These are phyloP conservation scores for Stictonetta naevosa DNA, from an alignment of 2,113 vertebrate species.

Conservation along the genomic window DNA sequence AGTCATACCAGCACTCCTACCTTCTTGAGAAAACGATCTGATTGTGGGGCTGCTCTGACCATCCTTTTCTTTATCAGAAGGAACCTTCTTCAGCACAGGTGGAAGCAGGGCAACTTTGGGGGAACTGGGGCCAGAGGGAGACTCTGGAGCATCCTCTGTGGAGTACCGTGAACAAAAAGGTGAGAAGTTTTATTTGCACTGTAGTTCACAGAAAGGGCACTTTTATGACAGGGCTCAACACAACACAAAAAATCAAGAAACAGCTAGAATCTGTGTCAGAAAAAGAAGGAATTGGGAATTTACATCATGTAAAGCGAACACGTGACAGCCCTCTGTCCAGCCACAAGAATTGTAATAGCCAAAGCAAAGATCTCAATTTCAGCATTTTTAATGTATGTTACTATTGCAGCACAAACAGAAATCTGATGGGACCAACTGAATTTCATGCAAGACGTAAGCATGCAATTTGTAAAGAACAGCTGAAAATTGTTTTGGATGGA, in stretches of 20 bases:
- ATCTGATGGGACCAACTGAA: background rate
- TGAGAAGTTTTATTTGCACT: background rate
- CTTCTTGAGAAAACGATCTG: constrained; percentile 86
- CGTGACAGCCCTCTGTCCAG: background rate
- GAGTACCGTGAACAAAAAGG: background rate
- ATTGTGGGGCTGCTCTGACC: constrained; percentile 78
- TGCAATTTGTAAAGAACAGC: background rate
- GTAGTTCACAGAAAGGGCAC: background rate
- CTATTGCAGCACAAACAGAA: background rate
- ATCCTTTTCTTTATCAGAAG: constrained; percentile 89
- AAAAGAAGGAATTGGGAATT: background rate
- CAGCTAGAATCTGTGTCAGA: background rate
- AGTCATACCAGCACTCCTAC: constrained; percentile 67
- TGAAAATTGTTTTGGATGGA: background rate
- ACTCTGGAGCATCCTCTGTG: constrained; percentile 87
- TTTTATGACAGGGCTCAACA: background rate
- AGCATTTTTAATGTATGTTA: background rate
- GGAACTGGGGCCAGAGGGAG: constrained; percentile 81
- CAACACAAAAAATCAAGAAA: background rate
- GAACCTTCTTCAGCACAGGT: constrained; percentile 81
- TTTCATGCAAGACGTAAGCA: background rate
- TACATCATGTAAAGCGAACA: background rate
- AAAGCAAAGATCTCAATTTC: background rate
- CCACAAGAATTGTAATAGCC: background rate
- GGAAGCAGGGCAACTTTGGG: constrained; percentile 81